Percentiles rank a stretch among this genome's conserved stretches.
These are phyloP conservation scores for Callipepla californica DNA, from an alignment of 2,113 vertebrate genomes.

Conservation along the genomic window DNA sequence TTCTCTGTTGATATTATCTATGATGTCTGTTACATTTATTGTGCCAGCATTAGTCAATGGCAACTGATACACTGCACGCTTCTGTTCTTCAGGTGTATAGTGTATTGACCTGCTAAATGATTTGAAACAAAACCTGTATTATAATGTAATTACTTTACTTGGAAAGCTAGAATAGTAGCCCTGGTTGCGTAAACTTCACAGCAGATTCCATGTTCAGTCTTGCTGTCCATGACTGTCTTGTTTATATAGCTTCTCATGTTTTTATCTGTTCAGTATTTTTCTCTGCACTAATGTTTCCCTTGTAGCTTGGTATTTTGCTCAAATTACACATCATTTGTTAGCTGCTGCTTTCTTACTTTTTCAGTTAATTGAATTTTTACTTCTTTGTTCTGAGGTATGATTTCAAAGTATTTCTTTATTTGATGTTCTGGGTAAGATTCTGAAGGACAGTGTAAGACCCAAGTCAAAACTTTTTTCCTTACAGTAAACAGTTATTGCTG, in stretches of 20 bases:
- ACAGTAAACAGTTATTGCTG: not conserved
- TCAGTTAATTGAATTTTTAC: not conserved
- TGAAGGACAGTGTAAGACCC: not conserved
- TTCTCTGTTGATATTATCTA: not conserved
- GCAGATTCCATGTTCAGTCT: not conserved
- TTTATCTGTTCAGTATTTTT: not conserved
- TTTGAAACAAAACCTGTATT: not conserved
- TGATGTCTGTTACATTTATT: not conserved
- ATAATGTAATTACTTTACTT: not conserved
- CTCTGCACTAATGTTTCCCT: not conserved
- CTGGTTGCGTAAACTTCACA: not conserved
- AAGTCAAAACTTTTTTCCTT: not conserved
- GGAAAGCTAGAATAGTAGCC: not conserved
- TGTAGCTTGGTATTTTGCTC: not conserved
- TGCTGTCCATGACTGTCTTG: not conserved
- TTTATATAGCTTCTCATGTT: not conserved
- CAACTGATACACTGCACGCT: not conserved
- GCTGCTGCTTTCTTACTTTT: not conserved
- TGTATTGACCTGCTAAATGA: not conserved
- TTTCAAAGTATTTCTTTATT: not conserved
- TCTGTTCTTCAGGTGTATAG: not conserved
- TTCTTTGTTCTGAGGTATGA: not conserved
- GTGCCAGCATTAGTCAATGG: not conserved
- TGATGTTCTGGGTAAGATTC: not conserved
- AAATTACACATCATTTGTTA: not conserved